Base-by-base conservation (phyloP, 2,797 vertebrate species). In the Anabacerthia variegaticeps region DNA sequence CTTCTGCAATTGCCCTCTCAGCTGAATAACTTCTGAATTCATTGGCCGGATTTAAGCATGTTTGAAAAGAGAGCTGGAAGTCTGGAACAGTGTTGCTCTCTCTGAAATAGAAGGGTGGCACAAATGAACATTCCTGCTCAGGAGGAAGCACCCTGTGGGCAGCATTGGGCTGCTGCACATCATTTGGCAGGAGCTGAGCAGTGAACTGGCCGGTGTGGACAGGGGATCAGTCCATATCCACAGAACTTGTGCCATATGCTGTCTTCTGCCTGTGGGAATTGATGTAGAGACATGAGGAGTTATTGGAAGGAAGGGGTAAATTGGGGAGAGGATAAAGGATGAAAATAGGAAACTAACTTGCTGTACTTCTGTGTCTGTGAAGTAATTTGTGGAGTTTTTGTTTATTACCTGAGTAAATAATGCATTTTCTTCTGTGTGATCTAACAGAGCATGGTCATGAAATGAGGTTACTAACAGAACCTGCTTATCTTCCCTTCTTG, bases 11-110 rank as follows among this genome's bases (percentile, higher is more conserved):
- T 80, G 85, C 44, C 44, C 5, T 46, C 44, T 46, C 44, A 46
- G 44, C 73, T 88, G 80, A 92, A 75, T 78, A 34, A 68, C 62
- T 92, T 77, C 56, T 89, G 85, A 83, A 80, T 88, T 92, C 44
- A 16, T 43, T 90, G 82, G 83, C 61, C 66, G 75, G 85, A 72
- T 94, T 83, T 88, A 76, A 66, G 71, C 58, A 46, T 4, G 0
- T 80, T 89, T 77, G 87, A 68, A 74, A 52, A 68, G 76, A 83
- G 65, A 88, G 24, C 43, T 61, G 72, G 79, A 83, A 92, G 43
- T 51, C 56, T 75, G 74, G 49, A 87, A 84, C 51, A 86, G 49
- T 43, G 24, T 52, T 86, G 37, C 49, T 21, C 8, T 41, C 41
- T 71, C 54, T 79, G 55, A 48, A 81, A 34, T 24, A 37, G 65